These are phyloP conservation scores for Nebria salina DNA, from an alignment of 2,888 invertebrate species.

Conservation along the genomic window DNA sequence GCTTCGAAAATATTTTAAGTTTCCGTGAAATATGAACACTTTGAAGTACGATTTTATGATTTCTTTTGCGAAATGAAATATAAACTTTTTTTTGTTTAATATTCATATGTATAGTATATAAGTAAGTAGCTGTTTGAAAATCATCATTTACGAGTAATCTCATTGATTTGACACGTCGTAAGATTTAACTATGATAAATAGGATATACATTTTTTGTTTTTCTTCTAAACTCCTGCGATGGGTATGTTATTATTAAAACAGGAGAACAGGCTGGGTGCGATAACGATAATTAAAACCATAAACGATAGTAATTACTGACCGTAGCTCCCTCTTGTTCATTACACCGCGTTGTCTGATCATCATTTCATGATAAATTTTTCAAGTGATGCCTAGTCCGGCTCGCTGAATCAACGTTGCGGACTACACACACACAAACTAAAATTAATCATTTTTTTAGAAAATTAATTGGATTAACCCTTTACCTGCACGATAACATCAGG, in stretches of 20 bases:
- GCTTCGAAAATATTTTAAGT: no score
- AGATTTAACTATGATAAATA: slow-evolving; percentile 46
- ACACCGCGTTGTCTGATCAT: slow-evolving; percentile 57
- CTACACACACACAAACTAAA: neutral
- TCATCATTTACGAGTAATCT: neutral
- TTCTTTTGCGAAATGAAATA: no score
- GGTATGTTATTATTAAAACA: slow-evolving; percentile 55
- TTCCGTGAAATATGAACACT: no score
- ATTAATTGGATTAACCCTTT: slow-evolving; percentile 7
- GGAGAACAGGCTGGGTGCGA: slow-evolving; percentile 50
- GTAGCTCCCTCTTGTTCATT: slow-evolving; percentile 53
- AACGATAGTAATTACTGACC: slow-evolving; percentile 60
- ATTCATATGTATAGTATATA: no score
- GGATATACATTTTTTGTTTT: slow-evolving; percentile 28
- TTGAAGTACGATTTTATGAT: no score
- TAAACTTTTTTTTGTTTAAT: no score
- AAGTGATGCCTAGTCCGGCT: neutral
- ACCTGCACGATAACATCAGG: neutral
- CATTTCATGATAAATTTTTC: slow-evolving; percentile 49
- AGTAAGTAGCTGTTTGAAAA: no score
- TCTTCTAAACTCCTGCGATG: neutral
- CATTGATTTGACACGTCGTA: slow-evolving; percentile 41
- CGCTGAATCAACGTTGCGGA: neutral
- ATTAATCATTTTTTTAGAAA: slow-evolving; percentile 2
- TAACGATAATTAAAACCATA: slow-evolving; percentile 62